phyloP scores from a whole-genome alignment of 2,888 invertebrate species.

The Hololepta plana region DNA sequence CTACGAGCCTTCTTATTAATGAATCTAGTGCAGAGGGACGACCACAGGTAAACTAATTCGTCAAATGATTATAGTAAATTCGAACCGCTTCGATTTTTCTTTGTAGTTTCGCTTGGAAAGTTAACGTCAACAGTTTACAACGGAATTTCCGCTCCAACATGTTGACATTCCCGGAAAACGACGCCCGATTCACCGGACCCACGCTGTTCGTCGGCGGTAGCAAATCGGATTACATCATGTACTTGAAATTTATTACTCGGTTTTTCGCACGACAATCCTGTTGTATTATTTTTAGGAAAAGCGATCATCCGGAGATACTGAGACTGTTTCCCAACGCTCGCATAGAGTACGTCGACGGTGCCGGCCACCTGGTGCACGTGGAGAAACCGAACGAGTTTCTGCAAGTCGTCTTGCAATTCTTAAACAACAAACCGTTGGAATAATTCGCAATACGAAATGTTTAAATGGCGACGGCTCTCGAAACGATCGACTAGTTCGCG shows the following conservation, averaged over 20 bases:
- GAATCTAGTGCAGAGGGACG: constrained; percentile 44
- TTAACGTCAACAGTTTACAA: constrained; percentile 1
- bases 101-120: no score
- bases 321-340: constrained; percentile 54
- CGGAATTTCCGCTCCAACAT: no score
- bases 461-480: no score
- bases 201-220: constrained; percentile 72
- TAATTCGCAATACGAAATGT: no score
- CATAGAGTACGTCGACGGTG: constrained; percentile 52
- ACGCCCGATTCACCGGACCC: no score
- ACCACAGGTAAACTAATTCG: constrained; percentile 16
- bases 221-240: constrained; percentile 64
- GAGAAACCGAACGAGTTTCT: constrained; percentile 74
- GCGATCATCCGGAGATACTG: constrained; percentile 42
- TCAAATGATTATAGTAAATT: background rate
- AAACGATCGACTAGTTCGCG: no score
- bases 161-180: no score
- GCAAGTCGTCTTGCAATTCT: constrained; percentile 40
- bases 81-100: background rate
- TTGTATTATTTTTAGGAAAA: constrained; percentile 15
- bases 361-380: constrained; percentile 89
- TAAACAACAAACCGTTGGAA: constrained; percentile 21
- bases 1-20: constrained; percentile 66
- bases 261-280: constrained; percentile 1
- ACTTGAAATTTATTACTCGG: background rate